Percentiles rank a stretch among this genome's conserved stretches.
Evolutionary conservation across 2,113 vertebrate genomes (phyloP).

Genomic region (Lipophrys pholis): DNA sequence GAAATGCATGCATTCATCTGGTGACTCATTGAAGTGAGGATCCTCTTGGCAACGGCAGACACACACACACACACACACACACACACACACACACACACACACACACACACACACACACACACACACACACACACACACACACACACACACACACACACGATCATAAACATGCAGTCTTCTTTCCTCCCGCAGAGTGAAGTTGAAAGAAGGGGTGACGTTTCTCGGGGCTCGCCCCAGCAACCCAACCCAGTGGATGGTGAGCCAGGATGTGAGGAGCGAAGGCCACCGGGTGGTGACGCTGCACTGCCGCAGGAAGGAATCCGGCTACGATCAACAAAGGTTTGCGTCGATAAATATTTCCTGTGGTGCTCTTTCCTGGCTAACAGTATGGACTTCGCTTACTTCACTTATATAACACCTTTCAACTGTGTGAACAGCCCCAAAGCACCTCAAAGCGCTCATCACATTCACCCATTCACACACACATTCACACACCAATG

Average conservation of each 20-base stretch:
- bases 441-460: no score
- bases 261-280: conserved; percentile 82
- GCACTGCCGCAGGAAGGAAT: conserved; percentile 87
- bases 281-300: conserved; percentile 88
- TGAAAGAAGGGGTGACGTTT: conserved; percentile 90
- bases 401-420: no score
- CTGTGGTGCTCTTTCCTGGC: no score
- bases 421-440: no score
- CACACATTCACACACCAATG: no score
- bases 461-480: no score
- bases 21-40: conserved; percentile 15
- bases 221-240: conserved; percentile 88
- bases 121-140: no score
- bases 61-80: no score
- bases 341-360: conserved; percentile 59
- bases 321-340: conserved; percentile 82
- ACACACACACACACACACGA: rapidly evolving
- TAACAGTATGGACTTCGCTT: no score
- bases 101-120: no score
- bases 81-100: no score
- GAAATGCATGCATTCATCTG: conserved; percentile 5
- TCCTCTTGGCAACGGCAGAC: background rate
- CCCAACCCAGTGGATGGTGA: conserved; percentile 90
- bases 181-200: conserved; percentile 87
- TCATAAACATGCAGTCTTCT: conserved; percentile 3